These are phyloP conservation scores for Antidorcas marsupialis DNA, from an alignment of 2,113 vertebrate genomes.

Conservation along the genomic window DNA sequence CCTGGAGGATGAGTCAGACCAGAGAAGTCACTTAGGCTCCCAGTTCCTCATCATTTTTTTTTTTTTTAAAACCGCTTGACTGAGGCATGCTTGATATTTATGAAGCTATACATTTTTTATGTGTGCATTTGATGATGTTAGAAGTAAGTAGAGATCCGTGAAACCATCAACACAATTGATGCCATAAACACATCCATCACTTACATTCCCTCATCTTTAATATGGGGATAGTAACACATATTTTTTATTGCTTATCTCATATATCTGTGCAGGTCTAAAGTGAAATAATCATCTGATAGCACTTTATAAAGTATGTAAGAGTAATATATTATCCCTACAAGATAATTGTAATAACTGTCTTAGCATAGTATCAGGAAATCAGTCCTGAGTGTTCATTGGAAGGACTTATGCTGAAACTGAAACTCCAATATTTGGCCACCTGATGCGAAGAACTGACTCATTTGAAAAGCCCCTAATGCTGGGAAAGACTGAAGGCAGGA, in stretches of 20 bases:
- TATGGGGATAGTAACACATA: background rate
- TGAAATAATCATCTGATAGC: background rate
- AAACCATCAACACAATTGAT: background rate
- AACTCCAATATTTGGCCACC: background rate
- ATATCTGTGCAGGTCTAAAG: background rate
- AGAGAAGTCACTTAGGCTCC: background rate
- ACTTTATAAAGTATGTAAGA: background rate
- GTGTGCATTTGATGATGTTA: background rate
- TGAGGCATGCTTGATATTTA: background rate
- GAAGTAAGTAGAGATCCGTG: background rate
- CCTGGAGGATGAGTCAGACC: background rate
- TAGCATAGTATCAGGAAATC: background rate
- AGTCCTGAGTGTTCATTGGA: background rate
- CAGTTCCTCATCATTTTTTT: background rate
- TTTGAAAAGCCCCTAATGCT: background rate
- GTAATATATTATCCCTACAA: background rate
- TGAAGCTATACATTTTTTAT: background rate
- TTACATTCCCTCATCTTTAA: background rate
- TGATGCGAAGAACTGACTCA: background rate
- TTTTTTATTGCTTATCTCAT: background rate
- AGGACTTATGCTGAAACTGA: background rate
- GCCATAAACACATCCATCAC: background rate
- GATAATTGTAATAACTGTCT: background rate
- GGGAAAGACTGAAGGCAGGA: background rate
- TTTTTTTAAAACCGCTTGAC: background rate